phyloP scores from a whole-genome alignment of 2,797 vertebrate species.

The Phaenicophaeus curvirostris region DNA sequence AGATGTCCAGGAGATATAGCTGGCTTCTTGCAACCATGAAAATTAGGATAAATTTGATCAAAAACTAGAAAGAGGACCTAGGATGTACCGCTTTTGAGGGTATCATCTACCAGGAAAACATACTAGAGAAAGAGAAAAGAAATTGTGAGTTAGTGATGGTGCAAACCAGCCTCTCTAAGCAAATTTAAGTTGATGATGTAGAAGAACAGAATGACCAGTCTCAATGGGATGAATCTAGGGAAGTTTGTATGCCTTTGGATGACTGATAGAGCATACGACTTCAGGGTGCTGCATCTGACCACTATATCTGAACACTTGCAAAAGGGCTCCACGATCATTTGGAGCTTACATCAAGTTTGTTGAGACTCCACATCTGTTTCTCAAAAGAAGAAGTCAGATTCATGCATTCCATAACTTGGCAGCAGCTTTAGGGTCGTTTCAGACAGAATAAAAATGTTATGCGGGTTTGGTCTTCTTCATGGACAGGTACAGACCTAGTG shows the following conservation, averaged over 20 bases:
- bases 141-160: not conserved
- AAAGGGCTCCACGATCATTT: not conserved
- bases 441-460: not conserved
- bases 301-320: constrained; percentile 78
- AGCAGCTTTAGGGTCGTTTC: not conserved
- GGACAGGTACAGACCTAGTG: not conserved
- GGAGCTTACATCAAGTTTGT: not conserved
- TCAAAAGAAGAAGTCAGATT: not conserved
- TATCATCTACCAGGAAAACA: not conserved
- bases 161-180: not conserved
- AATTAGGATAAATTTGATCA: not conserved
- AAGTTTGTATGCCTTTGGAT: constrained; percentile 88
- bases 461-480: rapidly evolving
- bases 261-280: constrained; percentile 80
- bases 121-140: not conserved
- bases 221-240: constrained; percentile 86
- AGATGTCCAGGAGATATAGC: not conserved
- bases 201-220: constrained; percentile 87
- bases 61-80: not conserved
- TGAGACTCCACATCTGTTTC: not conserved
- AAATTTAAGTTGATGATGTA: constrained; percentile 55
- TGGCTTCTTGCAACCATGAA: not conserved
- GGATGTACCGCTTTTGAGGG: not conserved
- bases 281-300: constrained; percentile 86
- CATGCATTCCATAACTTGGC: not conserved